Evolutionary conservation across 2,113 vertebrate genomes (phyloP).

Genomic region (Cinclus mexicanus): DNA sequence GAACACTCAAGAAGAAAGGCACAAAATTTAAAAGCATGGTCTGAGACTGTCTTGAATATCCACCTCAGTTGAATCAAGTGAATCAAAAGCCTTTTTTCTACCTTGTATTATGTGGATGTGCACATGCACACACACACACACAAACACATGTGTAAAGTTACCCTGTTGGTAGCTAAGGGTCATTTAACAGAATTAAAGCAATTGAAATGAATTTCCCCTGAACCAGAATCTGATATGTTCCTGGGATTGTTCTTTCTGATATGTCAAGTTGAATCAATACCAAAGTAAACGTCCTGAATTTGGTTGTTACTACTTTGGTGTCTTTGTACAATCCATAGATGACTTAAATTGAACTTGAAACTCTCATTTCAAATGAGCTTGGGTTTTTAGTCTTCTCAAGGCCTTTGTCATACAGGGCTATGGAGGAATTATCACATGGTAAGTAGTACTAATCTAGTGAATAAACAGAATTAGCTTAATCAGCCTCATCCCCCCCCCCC

Average conservation of each 20-base stretch:
- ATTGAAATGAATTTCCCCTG: slow-evolving; percentile 30
- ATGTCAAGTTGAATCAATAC: slow-evolving; percentile 13
- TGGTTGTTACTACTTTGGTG: neutral
- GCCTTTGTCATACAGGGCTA: neutral
- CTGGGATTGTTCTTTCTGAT: slow-evolving; percentile 38
- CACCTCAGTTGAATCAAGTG: neutral
- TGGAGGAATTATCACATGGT: neutral
- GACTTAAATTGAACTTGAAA: slow-evolving; percentile 8
- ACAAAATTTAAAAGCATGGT: neutral
- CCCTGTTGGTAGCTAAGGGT: neutral
- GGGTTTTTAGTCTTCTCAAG: neutral
- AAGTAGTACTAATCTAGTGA: neutral
- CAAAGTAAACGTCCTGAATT: slow-evolving; percentile 7
- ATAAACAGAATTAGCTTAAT: neutral
- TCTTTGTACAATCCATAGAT: neutral
- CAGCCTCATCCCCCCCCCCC: neutral
- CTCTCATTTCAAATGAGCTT: neutral
- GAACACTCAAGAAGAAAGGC: neutral
- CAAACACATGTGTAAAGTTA: neutral
- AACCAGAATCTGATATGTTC: neutral
- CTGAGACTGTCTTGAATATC: neutral
- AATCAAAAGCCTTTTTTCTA: neutral
- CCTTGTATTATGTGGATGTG: neutral
- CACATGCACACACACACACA: neutral
- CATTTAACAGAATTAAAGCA: slow-evolving; percentile 34